phyloP scores from a whole-genome alignment of 92 coral and sea anemone genomes.

The Epizoanthus rinbou region DNA sequence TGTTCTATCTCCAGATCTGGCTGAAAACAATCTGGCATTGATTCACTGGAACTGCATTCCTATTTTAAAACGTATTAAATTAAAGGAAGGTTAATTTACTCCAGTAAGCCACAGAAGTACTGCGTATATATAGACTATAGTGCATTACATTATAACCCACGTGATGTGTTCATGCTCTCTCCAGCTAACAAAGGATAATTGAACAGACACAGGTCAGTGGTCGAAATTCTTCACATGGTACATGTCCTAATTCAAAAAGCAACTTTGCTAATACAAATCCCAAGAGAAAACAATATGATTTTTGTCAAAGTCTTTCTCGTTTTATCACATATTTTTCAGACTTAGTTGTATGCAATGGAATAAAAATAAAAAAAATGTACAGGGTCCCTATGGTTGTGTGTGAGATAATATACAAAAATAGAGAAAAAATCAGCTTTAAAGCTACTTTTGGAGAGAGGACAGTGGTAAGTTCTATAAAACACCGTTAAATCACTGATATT shows the following conservation, averaged over 20 bases:
- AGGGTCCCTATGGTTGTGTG: no score
- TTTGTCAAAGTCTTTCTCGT: no score
- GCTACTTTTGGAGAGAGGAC: no score
- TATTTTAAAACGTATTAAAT: neutral
- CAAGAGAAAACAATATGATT: neutral
- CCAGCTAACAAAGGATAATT: neutral
- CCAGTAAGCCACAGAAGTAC: neutral
- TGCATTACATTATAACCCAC: no score
- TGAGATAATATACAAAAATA: no score
- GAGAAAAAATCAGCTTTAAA: no score
- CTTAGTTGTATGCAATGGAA: no score
- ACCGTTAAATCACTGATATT: no score
- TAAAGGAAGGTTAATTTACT: neutral
- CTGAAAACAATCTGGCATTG: conserved; percentile 4
- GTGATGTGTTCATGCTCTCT: neutral
- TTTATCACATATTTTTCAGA: no score
- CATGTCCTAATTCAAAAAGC: neutral
- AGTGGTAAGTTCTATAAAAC: no score
- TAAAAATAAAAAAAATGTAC: no score
- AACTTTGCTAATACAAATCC: neutral
- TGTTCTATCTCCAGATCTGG: conserved; percentile 17
- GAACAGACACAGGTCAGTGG: neutral
- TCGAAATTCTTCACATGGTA: neutral
- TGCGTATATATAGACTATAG: neutral
- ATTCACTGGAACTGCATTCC: conserved; percentile 4